phyloP scores from a whole-genome alignment of 1,140 invertebrate genomes.

The Belonocnema kinseyi region DNA sequence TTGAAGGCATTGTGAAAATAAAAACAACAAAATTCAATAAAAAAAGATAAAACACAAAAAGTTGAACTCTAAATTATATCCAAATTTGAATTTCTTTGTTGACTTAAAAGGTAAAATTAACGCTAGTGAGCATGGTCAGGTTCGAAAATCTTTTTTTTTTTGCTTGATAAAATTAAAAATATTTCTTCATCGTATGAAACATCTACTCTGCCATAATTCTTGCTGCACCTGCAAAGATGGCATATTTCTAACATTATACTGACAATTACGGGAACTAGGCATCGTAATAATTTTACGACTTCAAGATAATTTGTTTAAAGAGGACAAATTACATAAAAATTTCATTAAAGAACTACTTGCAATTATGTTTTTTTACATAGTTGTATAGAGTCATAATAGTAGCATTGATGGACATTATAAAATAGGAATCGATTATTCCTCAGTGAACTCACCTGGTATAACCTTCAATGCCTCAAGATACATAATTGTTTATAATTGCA shows the following conservation, averaged over 20 bases:
- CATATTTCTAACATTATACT: not conserved
- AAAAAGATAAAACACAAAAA: too few species aligned
- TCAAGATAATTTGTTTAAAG: not conserved
- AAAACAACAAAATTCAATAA: too few species aligned
- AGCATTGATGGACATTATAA: not conserved
- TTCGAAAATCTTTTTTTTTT: too few species aligned
- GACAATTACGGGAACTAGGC: not conserved
- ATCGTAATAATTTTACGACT: conserved; percentile 16
- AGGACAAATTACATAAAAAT: not conserved
- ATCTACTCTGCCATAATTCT: not conserved
- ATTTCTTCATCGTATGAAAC: not conserved
- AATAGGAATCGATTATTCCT: not conserved
- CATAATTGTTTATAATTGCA: not conserved
- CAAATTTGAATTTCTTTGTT: too few species aligned
- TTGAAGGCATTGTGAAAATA: too few species aligned
- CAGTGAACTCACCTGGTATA: not conserved
- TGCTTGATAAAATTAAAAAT: too few species aligned
- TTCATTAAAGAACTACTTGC: not conserved
- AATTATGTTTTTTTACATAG: conserved; percentile 7
- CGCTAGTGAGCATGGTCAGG: too few species aligned
- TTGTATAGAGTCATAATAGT: not conserved
- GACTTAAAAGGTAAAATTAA: too few species aligned
- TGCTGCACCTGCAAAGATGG: not conserved
- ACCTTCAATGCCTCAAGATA: not conserved
- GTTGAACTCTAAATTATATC: too few species aligned